These are phyloP conservation scores for Etheostoma spectabile DNA, from an alignment of 2,113 vertebrate genomes.

Conservation along the genomic window DNA sequence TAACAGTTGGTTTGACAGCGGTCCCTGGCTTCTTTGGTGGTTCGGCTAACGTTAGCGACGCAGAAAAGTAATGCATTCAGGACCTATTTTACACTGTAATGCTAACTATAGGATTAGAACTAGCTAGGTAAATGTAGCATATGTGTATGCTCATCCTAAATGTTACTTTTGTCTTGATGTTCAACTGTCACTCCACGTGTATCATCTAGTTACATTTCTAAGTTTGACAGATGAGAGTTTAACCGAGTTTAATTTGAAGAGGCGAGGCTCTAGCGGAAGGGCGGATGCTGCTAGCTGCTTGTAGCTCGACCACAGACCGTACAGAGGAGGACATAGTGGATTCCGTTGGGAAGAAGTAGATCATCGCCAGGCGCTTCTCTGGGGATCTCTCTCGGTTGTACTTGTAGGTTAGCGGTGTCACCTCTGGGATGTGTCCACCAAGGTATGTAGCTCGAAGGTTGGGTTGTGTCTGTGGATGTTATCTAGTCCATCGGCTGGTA, in stretches of 20 bases:
- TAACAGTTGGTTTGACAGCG: neutral
- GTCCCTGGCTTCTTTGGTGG: neutral
- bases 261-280: constrained; percentile 22
- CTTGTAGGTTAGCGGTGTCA: constrained; percentile 47
- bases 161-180: neutral
- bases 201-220: neutral
- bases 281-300: constrained; percentile 38
- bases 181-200: neutral
- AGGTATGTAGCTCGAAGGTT: constrained; percentile 47
- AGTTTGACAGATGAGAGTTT: neutral
- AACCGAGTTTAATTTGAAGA: constrained; percentile 51
- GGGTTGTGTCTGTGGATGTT: constrained; percentile 32
- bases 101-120: neutral
- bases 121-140: too few species aligned
- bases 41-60: neutral
- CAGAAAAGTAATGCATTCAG: neutral
- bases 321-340: constrained; percentile 39
- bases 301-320: constrained; percentile 29
- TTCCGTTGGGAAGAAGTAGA: constrained; percentile 51
- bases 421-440: constrained; percentile 39
- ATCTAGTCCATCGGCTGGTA: neutral
- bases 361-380: constrained; percentile 43
- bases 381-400: constrained; percentile 13
- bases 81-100: neutral
- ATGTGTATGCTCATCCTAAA: neutral